Evolutionary conservation across 2,888 invertebrate genomes (phyloP), one percentile per base, ranked within the genome.

Genomic region (Acronicta leporina): DNA sequence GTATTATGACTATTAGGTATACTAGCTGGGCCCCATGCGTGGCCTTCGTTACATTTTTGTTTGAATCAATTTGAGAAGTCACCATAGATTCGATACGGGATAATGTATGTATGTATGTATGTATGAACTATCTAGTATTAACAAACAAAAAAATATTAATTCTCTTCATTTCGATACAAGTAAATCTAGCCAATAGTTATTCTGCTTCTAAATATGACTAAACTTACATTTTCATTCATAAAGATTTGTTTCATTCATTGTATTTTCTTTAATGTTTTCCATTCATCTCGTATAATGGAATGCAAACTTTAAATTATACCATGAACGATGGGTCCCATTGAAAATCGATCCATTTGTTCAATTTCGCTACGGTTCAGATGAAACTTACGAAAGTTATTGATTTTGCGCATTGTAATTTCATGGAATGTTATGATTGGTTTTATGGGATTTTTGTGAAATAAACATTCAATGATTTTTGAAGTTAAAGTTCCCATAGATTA

Each of bases 331-430:
- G 56, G 65, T 68, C 40, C 74, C 68, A 73, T 73, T 76, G 61
- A 71, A 65, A 76, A 69, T 64, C 62, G 57, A 27, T 67, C 57
- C 64, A 62, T 75, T 76, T 75, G 61, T 60, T 75, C 62, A 73
- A 30, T 59, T 75, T 75, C 49, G 73, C 60, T 64, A 65, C 65
- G 73, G 67, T 53, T 57, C 54, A 45, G 64, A 62, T 40, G 52
- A 69, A 63, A 59, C 61, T 65, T 65, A 63, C 55, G 61, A 72
- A 63, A 73, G 71, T 65, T 72, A 74, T 63, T 51, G 66, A 76
- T 77, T 76, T 74, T 64, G 62, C 69, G 66, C 77, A 72, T 65
- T 60, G 64, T 76, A 63, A 77, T 73, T 71, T 20, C 20, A 20
- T 20, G 20, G 20, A 20, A 20, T 4, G 20, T 20, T 20, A 20